Conservation (phyloP, 2,888 invertebrate species). For the Julus scanicus region DNA sequence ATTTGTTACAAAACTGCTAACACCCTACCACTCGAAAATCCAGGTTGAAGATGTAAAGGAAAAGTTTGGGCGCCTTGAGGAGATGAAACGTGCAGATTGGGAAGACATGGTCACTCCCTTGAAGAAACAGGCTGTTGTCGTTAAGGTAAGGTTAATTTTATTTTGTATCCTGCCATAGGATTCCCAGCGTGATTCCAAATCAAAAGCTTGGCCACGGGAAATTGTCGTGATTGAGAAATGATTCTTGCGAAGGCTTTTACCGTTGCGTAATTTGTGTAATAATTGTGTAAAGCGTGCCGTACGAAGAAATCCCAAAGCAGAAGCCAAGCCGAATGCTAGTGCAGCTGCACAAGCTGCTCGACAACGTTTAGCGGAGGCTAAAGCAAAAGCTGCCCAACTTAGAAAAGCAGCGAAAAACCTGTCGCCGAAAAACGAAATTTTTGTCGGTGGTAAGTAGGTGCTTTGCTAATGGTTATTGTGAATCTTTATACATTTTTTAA, state of each 20-base stretch:
- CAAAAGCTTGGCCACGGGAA: too few relatives aligned
- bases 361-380: conserved; percentile 34
- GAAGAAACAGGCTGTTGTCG: background rate
- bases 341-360: conserved; percentile 28
- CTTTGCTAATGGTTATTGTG: background rate
- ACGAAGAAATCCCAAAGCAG: background rate
- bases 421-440: background rate
- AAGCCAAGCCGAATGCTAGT: background rate
- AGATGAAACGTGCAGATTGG: conserved; percentile 7
- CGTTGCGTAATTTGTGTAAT: background rate
- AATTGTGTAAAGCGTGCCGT: background rate
- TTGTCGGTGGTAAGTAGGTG: background rate
- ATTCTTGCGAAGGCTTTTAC: background rate
- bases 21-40: background rate
- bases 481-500: background rate
- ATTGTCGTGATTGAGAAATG: too few relatives aligned
- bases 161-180: background rate
- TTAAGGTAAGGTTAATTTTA: background rate
- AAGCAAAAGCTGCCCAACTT: conserved; percentile 36
- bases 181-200: too few relatives aligned
- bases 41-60: conserved; percentile 53
- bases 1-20: background rate
- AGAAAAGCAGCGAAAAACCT: background rate
- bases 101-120: conserved; percentile 10
- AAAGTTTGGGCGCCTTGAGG: conserved; percentile 12